Evolutionary conservation across 2,113 vertebrate species (phyloP).

Genomic region (Trichechus manatus): DNA sequence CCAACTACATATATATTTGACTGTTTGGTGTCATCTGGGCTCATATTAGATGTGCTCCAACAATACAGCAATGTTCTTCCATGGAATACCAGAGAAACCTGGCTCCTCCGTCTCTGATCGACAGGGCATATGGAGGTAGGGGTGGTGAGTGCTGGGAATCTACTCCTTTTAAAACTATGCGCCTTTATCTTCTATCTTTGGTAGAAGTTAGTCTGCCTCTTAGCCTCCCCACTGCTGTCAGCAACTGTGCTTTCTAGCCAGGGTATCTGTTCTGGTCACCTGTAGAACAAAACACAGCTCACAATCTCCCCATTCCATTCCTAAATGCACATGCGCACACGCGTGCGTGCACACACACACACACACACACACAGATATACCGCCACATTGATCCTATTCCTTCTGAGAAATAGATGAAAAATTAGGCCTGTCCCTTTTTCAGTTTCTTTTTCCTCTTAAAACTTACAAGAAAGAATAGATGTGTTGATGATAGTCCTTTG

Average conservation of each 20-base stretch:
- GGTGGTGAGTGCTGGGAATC: not conserved
- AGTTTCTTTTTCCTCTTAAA: constrained; percentile 47
- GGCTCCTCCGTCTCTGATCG: not conserved
- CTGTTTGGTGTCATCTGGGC: not conserved
- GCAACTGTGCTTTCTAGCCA: constrained; percentile 1
- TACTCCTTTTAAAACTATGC: not conserved
- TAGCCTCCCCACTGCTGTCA: not conserved
- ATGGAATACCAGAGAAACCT: not conserved
- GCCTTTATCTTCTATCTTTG: not conserved
- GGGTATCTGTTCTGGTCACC: constrained; percentile 14
- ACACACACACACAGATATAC: not conserved
- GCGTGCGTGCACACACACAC: not conserved
- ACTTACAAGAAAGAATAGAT: not conserved
- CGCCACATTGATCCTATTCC: not conserved
- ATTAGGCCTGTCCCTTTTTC: not conserved
- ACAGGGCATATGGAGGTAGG: not conserved
- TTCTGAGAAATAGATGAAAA: constrained; percentile 56
- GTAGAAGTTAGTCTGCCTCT: not conserved
- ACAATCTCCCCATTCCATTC: not conserved
- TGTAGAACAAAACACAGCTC: not conserved
- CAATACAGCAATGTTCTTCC: not conserved
- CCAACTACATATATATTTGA: not conserved
- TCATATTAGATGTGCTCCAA: not conserved
- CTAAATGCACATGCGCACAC: not conserved
- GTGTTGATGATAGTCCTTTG: constrained; percentile 29